Evolutionary conservation across 2,113 vertebrate genomes (phyloP), one percentile per base, ranked within the genome.

Genomic region (Boleophthalmus pectinirostris): DNA sequence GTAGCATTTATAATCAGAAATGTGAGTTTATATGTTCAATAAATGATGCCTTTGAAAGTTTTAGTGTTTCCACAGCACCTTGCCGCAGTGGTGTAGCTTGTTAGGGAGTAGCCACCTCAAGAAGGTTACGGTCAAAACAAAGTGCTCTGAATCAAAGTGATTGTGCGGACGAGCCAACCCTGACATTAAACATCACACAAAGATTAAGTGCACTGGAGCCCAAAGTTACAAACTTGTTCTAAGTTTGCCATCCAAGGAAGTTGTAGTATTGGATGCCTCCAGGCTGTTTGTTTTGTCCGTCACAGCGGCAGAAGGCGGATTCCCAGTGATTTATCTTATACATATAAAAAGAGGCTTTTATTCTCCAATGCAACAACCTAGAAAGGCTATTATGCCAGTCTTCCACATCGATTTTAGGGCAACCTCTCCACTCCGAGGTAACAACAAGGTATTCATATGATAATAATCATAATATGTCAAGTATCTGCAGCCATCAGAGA

Each of bases 391-490:
- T 84, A 86, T 71, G 82, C 80, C 87, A 91, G 79, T 90, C 88
- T 89, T 91, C 89, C 84, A 83, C 81, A 89, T 90, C 79, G 83
- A 89, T 87, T 89, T 89, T 79, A 87, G 84, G 80, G 82, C 84
- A 79, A 77, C 85, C 82, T 77, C 58, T 64, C 85, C 85, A 84
- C 88, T 89, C 76, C 83, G 61, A 80, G 87, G 88, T 90, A 86
- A 91, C 89, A 87, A 91, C 87, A 87, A 87, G 85, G 89, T 88
- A 85, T 87, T 91, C 87, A 83, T 88, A 88, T 86, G 83, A 89
- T 92, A 90, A 91, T 89, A 91, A 92, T 90, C 90, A 90, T 91
- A 91, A 89, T 90, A 92, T 89, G 85, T 91, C 89, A 89, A 91
- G 90, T 91, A 90, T 92, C 90, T 84, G 69, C 79, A 87, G 88